Conservation (phyloP, 2,113 vertebrate species). For the Amblyopsis rosae region DNA sequence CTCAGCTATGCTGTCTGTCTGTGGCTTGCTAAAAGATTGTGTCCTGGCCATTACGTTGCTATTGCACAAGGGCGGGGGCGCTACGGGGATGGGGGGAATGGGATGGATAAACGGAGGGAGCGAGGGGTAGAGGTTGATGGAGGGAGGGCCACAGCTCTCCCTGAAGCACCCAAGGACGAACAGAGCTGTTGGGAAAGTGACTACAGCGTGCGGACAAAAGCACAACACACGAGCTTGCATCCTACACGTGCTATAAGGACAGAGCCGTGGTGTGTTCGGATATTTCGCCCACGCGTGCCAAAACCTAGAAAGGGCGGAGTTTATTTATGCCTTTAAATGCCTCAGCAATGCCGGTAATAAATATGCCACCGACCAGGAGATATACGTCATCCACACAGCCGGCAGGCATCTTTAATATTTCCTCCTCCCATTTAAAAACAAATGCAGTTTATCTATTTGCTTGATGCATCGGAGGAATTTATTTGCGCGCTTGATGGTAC, state of each 20-base stretch:
- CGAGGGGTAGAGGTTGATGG: slow-evolving; percentile 31
- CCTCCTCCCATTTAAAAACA: slow-evolving; percentile 59
- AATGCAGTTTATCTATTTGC: slow-evolving; percentile 64
- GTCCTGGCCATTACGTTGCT: slow-evolving; percentile 59
- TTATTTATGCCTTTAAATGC: slow-evolving; percentile 73
- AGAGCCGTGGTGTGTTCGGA: slow-evolving; percentile 30
- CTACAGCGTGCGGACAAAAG: slow-evolving; percentile 48
- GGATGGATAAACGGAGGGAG: slow-evolving; percentile 45
- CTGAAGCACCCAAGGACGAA: slow-evolving; percentile 69
- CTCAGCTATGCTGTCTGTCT: slow-evolving; percentile 61
- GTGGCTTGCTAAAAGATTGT: slow-evolving; percentile 58
- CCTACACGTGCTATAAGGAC: slow-evolving; percentile 26
- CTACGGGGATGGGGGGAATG: slow-evolving; percentile 19
- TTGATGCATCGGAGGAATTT: slow-evolving; percentile 56
- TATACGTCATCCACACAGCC: slow-evolving; percentile 66
- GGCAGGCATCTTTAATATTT: slow-evolving; percentile 70
- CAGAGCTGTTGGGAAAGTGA: slow-evolving; percentile 69
- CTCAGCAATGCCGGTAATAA: slow-evolving; percentile 73
- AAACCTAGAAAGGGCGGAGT: slow-evolving; percentile 73
- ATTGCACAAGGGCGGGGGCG: slow-evolving; percentile 49
- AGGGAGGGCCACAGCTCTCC: slow-evolving; percentile 34
- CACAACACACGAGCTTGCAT: slow-evolving; percentile 35
- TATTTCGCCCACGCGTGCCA: slow-evolving; percentile 47
- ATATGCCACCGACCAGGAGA: slow-evolving; percentile 69
- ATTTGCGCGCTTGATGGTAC: slow-evolving; percentile 39